phyloP scores from a whole-genome alignment of 2,113 vertebrate genomes.

The Hymenochirus boettgeri region DNA sequence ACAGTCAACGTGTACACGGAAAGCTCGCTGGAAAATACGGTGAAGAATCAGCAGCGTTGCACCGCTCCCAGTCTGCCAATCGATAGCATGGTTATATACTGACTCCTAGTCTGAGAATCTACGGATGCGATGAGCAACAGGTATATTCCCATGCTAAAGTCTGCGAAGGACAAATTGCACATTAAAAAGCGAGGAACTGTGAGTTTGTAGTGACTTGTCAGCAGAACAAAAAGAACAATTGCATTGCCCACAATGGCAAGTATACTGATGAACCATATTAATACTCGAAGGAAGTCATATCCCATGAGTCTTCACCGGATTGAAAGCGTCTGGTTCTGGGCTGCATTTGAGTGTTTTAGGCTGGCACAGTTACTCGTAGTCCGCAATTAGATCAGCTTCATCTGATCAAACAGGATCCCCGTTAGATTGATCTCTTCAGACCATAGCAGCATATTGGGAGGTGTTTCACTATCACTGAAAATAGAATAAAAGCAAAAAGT shows the following conservation, averaged over 20 bases:
- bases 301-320: slow-evolving; percentile 95
- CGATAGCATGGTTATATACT: slow-evolving; percentile 90
- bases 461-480: background rate
- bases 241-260: slow-evolving; percentile 82
- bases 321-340: slow-evolving; percentile 82
- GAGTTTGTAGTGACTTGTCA: slow-evolving; percentile 81
- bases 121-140: slow-evolving; percentile 83
- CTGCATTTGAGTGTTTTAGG: slow-evolving; percentile 70
- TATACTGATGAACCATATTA: slow-evolving; percentile 90
- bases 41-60: slow-evolving; percentile 82
- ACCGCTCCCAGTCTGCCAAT: slow-evolving; percentile 91
- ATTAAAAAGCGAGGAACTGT: slow-evolving; percentile 93
- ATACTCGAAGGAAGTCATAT: slow-evolving; percentile 66
- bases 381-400: slow-evolving; percentile 45
- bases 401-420: background rate
- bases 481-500: background rate
- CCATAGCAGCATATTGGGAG: slow-evolving; percentile 11
- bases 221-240: slow-evolving; percentile 75
- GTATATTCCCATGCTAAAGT: slow-evolving; percentile 93
- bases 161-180: slow-evolving; percentile 94
- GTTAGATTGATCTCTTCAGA: accelerated
- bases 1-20: slow-evolving; percentile 87
- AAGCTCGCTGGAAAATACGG: slow-evolving; percentile 90
- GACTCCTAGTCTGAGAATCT: slow-evolving; percentile 78
- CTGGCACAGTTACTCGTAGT: slow-evolving; percentile 60